These are phyloP conservation scores for Gallinago paraguaiae DNA, from an alignment of 2,113 vertebrate genomes.

Conservation along the genomic window DNA sequence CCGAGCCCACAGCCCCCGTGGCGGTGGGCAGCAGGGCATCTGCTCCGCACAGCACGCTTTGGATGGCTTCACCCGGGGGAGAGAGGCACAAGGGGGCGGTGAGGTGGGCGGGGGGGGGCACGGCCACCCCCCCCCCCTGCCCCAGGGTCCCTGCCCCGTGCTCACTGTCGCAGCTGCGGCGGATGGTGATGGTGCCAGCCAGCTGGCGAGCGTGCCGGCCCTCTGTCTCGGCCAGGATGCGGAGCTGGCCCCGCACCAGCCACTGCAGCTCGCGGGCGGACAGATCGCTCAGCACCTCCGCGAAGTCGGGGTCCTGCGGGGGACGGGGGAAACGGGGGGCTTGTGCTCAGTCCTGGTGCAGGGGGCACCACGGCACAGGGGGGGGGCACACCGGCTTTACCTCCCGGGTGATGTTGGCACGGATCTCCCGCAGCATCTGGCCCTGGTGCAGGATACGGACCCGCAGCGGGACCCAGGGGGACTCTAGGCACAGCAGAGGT, in stretches of 20 bases:
- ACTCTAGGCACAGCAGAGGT: slow-evolving; percentile 67
- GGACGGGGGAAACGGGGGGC: background rate
- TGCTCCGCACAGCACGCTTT: slow-evolving; percentile 91
- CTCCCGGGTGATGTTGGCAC: slow-evolving; percentile 83
- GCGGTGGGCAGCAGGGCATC: slow-evolving; percentile 86
- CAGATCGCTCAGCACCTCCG: slow-evolving; percentile 89
- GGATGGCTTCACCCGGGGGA: slow-evolving; percentile 78
- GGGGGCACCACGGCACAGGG: rapidly evolving
- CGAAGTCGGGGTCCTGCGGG: slow-evolving; percentile 87
- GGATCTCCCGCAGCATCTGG: slow-evolving; percentile 84
- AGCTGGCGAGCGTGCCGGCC: slow-evolving; percentile 73
- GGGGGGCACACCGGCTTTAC: slow-evolving; percentile 68
- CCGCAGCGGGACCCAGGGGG: slow-evolving; percentile 74
- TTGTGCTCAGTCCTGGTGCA: background rate
- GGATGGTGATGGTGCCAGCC: slow-evolving; percentile 85
- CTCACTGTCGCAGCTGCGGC: slow-evolving; percentile 94
- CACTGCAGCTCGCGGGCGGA: slow-evolving; percentile 88
- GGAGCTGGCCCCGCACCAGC: slow-evolving; percentile 90
- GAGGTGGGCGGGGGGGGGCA: background rate
- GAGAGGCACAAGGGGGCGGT: background rate
- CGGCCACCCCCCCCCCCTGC: background rate
- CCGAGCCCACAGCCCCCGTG: slow-evolving; percentile 90
- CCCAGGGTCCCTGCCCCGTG: background rate
- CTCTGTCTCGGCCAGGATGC: slow-evolving; percentile 82
- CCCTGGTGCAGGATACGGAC: slow-evolving; percentile 86